Evolutionary conservation across 1,140 invertebrate species (phyloP).

Genomic region (Drosophila serrata): DNA sequence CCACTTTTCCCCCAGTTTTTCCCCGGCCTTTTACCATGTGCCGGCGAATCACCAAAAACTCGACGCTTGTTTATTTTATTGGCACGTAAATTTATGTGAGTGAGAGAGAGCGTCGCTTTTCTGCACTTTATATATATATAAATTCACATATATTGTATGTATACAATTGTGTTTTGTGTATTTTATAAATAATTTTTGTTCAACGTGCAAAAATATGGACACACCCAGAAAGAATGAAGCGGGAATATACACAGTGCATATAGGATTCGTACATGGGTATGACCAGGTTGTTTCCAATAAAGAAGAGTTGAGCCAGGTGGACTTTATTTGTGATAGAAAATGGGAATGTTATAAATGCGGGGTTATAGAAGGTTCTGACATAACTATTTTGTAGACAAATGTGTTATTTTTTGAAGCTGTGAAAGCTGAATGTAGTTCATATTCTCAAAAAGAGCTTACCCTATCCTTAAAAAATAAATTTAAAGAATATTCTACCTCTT

Average conservation of each 20-base stretch:
- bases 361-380: not conserved
- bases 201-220: slow-evolving; percentile 53
- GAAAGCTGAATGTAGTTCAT: no score
- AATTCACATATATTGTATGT: slow-evolving; percentile 55
- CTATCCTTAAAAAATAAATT: no score
- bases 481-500: no score
- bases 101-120: slow-evolving; percentile 13
- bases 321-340: slow-evolving; percentile 3
- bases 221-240: slow-evolving; percentile 54
- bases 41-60: slow-evolving; percentile 72
- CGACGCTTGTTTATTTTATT: slow-evolving; percentile 81
- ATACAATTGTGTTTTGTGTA: slow-evolving; percentile 53
- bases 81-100: slow-evolving; percentile 80
- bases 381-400: not conserved
- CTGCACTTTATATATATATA: slow-evolving; percentile 26
- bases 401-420: not conserved
- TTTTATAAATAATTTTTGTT: slow-evolving; percentile 77
- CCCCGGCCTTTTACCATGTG: slow-evolving; percentile 48
- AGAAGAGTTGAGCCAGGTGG: not conserved
- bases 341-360: not conserved
- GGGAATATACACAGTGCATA: not conserved
- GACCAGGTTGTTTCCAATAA: not conserved
- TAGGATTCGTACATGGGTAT: not conserved
- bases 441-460: no score
- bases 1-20: not conserved